Evolutionary conservation across 2,113 vertebrate species (phyloP), one percentile per base, ranked within the genome.

Genomic region (Scomber colias): DNA sequence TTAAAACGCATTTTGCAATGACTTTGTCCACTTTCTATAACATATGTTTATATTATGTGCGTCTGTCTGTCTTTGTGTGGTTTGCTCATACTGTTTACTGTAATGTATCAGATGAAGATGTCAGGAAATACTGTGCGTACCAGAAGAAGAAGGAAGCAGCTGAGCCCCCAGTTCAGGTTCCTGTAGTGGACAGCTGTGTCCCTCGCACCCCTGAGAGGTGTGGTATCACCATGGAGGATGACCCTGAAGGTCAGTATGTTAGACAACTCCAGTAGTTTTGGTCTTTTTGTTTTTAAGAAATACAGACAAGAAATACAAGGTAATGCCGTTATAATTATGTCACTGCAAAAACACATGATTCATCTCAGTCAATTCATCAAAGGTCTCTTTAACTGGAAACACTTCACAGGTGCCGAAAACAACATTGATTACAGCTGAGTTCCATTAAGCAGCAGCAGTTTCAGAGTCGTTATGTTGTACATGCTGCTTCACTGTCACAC

Each of bases 151-250:
- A 86, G 87, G 90, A 86, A 87, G 90, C 87, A 61, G 83, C 87
- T 27, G 89, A 95, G 46, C 95, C 94, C 27, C 98, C 97, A 0
- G 35, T 99, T 9, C 98, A 99, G 67, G 98, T 97, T 21, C 91
- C 93, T 0, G 95, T 94, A 5, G 96, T 99, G 2, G 97, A 97
- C 92, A 99, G 98, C 94, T 97, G 97, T 1, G 51, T 93, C 21
- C 95, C 95, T 0, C 95, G 81, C 69, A 95, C 95, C 0, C 67
- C 56, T 0, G 96, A 96, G 9, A 81, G 89, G 68, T 19, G 65
- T 0, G 95, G 96, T 27, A 94, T 99, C 90, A 99, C 98, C 13
- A 92, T 93, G n/a, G 87, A 88, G 0, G 97, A 99, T 0, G 95
- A 97, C 51, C 96, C 96, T 0, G 87, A 92, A 0, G 97, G 97